phyloP scores from a whole-genome alignment of 2,113 vertebrate species.

The Catagonus wagneri region DNA sequence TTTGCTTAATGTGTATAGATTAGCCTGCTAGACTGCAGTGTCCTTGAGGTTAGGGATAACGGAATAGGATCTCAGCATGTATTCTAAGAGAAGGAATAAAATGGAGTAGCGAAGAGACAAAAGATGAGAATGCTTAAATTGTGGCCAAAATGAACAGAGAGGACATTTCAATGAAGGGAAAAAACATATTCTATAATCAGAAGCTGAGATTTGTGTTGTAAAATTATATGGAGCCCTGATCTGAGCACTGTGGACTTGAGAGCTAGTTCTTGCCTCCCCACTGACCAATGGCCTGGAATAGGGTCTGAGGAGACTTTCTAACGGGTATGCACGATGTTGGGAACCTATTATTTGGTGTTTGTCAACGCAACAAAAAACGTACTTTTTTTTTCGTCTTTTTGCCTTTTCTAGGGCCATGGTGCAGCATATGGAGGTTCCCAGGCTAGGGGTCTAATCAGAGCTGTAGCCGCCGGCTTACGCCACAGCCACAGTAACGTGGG shows the following conservation, averaged over 20 bases:
- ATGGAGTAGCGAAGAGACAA: not conserved
- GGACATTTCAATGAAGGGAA: not conserved
- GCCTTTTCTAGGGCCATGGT: too few species aligned
- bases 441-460: too few species aligned
- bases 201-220: not conserved
- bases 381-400: too few species aligned
- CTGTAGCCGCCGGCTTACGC: too few species aligned
- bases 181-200: conserved; percentile 18
- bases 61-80: not conserved
- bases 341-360: not conserved
- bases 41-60: not conserved
- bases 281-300: too few species aligned
- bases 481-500: too few species aligned
- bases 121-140: not conserved
- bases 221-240: too few species aligned
- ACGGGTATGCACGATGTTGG: not conserved
- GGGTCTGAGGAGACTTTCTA: not conserved
- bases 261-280: not conserved
- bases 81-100: not conserved
- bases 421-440: too few species aligned
- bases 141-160: not conserved
- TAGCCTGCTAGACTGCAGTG: not conserved
- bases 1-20: not conserved
- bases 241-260: not conserved
- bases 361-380: not conserved